Conservation (phyloP, 1,140 invertebrate genomes). For the Venturia canescens region DNA sequence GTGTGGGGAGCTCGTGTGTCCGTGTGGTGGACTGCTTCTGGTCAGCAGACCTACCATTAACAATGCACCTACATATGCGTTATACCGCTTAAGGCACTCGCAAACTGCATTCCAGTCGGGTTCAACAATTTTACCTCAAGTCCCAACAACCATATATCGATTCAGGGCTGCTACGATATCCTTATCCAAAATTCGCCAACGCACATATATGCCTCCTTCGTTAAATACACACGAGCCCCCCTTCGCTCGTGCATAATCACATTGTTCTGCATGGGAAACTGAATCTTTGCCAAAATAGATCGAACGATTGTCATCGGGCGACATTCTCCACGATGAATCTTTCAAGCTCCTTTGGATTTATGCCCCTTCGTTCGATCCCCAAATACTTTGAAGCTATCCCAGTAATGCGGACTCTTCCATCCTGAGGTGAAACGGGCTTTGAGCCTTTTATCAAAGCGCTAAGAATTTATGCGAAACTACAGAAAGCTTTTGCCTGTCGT, state of each 20-base stretch:
- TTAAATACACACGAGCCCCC: background rate
- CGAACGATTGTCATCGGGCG: background rate
- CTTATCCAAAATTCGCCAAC: background rate
- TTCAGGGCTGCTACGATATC: background rate
- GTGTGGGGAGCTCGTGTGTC: background rate
- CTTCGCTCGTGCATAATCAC: background rate
- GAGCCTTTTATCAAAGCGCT: no score
- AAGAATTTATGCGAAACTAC: no score
- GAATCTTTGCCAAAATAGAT: conserved; percentile 4
- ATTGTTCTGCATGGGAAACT: background rate
- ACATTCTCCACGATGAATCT: background rate
- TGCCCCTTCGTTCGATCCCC: background rate
- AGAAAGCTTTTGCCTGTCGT: no score
- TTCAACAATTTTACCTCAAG: conserved; percentile 60
- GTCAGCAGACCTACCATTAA: conserved; percentile 57
- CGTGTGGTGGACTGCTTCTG: conserved; percentile 24
- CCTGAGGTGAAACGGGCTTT: no score
- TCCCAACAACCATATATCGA: conserved; percentile 51
- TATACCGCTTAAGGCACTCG: conserved; percentile 52
- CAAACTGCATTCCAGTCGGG: conserved; percentile 52
- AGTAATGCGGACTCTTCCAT: background rate
- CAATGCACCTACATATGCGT: conserved; percentile 60
- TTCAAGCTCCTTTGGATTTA: background rate
- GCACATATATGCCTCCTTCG: conserved; percentile 19
- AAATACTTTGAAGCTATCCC: background rate